Evolutionary conservation across 2,797 vertebrate species (phyloP).

Genomic region (Trematomus bernacchii): DNA sequence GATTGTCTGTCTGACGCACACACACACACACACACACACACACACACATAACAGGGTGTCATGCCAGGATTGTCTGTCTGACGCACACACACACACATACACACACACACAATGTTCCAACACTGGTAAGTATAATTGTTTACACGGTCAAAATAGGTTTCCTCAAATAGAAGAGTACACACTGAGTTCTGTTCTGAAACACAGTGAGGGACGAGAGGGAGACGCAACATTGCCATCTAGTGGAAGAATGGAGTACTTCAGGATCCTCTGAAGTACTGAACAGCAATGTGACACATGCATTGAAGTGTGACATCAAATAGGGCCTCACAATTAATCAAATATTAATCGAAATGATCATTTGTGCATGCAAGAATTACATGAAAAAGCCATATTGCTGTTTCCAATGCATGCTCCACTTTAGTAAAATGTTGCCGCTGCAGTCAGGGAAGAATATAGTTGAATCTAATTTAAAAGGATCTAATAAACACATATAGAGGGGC

Average conservation of each 20-base stretch:
- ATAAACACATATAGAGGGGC: no score
- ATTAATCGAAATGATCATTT: no score
- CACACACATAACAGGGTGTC: conserved; percentile 1
- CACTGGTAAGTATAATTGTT: conserved; percentile 30
- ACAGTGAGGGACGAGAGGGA: neutral
- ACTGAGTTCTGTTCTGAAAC: conserved; percentile 25
- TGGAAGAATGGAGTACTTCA: conserved; percentile 17
- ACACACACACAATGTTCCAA: neutral
- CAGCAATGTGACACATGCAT: neutral
- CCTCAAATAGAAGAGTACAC: conserved; percentile 58
- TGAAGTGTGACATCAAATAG: neutral
- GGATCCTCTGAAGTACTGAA: neutral
- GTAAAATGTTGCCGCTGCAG: no score
- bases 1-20: neutral
- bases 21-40: conserved; percentile 18
- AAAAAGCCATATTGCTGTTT: no score
- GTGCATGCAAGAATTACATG: no score
- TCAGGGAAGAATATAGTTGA: no score
- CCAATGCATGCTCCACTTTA: no score
- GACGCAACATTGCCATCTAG: conserved; percentile 41
- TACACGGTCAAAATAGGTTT: conserved; percentile 51
- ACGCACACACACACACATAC: conserved; percentile 9
- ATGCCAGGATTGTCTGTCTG: no score
- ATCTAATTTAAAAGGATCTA: no score
- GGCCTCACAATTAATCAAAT: no score